Conservation (phyloP, 2,113 vertebrate species). For the Dendrocopos noguchii region DNA sequence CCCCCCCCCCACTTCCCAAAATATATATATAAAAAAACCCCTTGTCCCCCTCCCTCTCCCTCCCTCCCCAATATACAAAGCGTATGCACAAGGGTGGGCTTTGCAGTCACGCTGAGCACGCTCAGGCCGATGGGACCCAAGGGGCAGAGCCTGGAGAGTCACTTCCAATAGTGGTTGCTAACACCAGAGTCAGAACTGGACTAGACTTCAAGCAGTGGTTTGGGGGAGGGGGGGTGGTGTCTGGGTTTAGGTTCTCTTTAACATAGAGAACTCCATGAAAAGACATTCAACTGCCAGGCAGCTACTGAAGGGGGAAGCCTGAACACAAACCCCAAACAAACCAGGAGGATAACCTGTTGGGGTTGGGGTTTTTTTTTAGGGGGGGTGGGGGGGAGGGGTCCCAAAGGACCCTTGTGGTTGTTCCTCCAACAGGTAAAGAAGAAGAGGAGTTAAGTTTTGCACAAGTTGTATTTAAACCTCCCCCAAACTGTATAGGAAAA, state of each 20-base stretch:
- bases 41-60: neutral
- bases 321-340: neutral
- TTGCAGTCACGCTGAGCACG: conserved; percentile 73
- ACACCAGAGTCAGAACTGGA: conserved; percentile 49
- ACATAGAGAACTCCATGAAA: neutral
- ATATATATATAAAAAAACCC: conserved; percentile 71
- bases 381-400: neutral
- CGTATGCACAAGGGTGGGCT: conserved; percentile 65
- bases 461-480: neutral
- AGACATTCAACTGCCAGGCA: conserved; percentile 19
- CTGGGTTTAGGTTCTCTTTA: neutral
- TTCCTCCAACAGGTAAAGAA: neutral
- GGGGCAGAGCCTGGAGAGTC: conserved; percentile 55
- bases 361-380: too few relatives aligned
- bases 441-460: neutral
- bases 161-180: conserved; percentile 60
- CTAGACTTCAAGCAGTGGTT: conserved; percentile 34
- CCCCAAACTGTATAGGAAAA: neutral
- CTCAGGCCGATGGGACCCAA: conserved; percentile 65
- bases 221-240: neutral
- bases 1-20: conserved; percentile 47
- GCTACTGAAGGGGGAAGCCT: neutral
- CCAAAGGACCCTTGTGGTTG: neutral
- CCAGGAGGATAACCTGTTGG: too few relatives aligned
- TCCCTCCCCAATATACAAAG: conserved; percentile 77